A percentile compares a stretch with the other conserved stretches of the same genome.
Evolutionary conservation across 2,797 vertebrate genomes (phyloP).

Genomic region (Coilia nasus): DNA sequence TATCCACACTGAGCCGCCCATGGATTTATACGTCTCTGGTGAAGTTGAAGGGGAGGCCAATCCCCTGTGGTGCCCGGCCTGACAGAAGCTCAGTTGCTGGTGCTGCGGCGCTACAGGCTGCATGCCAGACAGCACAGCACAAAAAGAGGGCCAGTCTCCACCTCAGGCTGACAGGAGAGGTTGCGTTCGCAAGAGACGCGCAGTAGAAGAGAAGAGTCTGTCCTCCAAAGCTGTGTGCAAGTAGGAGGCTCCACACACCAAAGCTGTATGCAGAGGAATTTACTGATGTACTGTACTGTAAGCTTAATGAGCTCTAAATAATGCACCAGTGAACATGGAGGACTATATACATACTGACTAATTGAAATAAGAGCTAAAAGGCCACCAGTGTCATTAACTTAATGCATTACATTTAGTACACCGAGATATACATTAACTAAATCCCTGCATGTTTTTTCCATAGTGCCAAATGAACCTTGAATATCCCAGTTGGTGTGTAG

Average conservation of each 20-base stretch:
- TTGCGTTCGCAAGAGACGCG: not conserved
- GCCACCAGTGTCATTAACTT: not conserved
- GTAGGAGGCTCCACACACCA: too few species aligned
- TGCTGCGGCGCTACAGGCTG: not conserved
- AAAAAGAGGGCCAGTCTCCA: not conserved
- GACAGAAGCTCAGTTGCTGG: not conserved
- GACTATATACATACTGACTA: not conserved
- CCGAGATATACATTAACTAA: not conserved
- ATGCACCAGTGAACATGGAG: not conserved
- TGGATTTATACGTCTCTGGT: not conserved
- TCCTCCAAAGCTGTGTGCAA: not conserved
- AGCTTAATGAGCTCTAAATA: not conserved
- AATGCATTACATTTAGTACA: constrained; percentile 1
- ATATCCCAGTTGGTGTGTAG: not conserved
- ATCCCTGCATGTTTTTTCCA: not conserved
- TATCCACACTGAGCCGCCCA: not conserved
- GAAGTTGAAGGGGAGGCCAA: not conserved
- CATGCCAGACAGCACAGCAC: not conserved
- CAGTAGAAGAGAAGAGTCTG: not conserved
- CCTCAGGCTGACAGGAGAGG: not conserved
- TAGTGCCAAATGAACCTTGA: not conserved
- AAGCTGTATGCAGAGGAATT: not conserved
- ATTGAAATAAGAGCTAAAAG: not conserved
- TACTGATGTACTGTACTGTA: not conserved
- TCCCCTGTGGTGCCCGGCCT: not conserved